Percentiles rank a stretch among this genome's conserved stretches.
These are phyloP conservation scores for Eilema griseolum DNA, from an alignment of 2,888 invertebrate genomes.

Conservation along the genomic window DNA sequence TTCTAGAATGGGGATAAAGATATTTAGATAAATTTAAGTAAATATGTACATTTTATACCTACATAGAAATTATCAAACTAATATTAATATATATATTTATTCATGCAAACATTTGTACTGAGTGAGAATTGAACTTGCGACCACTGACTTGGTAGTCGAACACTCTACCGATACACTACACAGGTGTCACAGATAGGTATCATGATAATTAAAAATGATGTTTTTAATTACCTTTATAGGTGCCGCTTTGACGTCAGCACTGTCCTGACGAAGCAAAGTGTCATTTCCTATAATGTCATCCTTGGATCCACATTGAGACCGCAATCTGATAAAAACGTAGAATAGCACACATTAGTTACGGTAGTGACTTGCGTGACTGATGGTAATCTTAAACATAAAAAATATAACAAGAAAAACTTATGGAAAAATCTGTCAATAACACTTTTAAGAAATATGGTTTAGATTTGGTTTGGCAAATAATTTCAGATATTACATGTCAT, in stretches of 20 bases:
- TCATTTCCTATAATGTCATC: slow-evolving; percentile 64
- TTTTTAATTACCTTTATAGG: slow-evolving; percentile 66
- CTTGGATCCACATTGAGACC: slow-evolving; percentile 67
- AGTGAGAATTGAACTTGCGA: too few species aligned
- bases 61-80: too few species aligned
- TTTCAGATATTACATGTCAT: background rate
- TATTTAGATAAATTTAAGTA: too few species aligned
- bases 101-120: too few species aligned
- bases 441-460: background rate
- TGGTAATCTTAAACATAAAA: slow-evolving; percentile 23
- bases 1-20: too few species aligned
- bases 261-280: slow-evolving; percentile 67
- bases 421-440: background rate
- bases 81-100: too few species aligned
- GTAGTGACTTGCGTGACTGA: slow-evolving; percentile 45
- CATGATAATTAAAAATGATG: background rate
- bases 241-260: slow-evolving; percentile 72
- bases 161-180: background rate
- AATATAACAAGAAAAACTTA: slow-evolving; percentile 7
- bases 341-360: slow-evolving; percentile 51
- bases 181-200: background rate
- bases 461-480: background rate
- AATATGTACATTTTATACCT: too few species aligned
- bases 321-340: slow-evolving; percentile 60
- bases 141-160: too few species aligned